Base-by-base conservation (phyloP, 2,888 invertebrate species). In the Bimastos eiseni region DNA sequence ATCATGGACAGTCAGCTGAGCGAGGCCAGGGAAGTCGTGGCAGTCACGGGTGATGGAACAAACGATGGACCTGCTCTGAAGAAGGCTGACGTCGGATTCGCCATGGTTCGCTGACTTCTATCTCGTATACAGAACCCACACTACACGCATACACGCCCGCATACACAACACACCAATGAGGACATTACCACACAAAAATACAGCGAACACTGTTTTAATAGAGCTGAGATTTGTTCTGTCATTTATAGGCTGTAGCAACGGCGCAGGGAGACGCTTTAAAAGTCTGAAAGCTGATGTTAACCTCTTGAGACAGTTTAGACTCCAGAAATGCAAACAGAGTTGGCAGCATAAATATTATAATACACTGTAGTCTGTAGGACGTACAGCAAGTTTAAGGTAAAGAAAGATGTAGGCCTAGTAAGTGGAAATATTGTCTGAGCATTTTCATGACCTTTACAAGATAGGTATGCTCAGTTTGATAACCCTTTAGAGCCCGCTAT, bases 11-110 rank as follows among this genome's bases (percentile, higher is more conserved):
- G 91, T 36, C 24, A 34, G 36, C 36, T 86, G 34, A 33, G 1
- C 6, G 36, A 37, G 34, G 8, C 36, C 24, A 24, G 86, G 34
- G 91, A 91, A 44, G 83, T 91, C 21, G 91, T 91, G 83, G 91
- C 91, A 30, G 91, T 91, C 19, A 91, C 91, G 38, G 91, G 91
- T 37, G 91, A 91, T 36, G 91, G 91, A 88, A 91, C 91, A 92
- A 99, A 99, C 95, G 99, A 99, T 95, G 99, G 98, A 2, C 99
- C 99, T 24, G 99, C 92, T 13, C 83, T 91, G 38, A 91, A 89
- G 37, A 89, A 89, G 37, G 91, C 91, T 15, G 89, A 91, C 37
- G 91, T 91, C 38, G 91, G 91, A 38, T 91, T 91, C 83, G 91
- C 91, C n/a, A 91, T 91, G 91, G 91, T 91, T 96, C 1, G 99